A percentile compares a stretch with the other conserved stretches of the same genome.
phyloP scores from a whole-genome alignment of 2,113 vertebrate species.

The Hyla sarda region DNA sequence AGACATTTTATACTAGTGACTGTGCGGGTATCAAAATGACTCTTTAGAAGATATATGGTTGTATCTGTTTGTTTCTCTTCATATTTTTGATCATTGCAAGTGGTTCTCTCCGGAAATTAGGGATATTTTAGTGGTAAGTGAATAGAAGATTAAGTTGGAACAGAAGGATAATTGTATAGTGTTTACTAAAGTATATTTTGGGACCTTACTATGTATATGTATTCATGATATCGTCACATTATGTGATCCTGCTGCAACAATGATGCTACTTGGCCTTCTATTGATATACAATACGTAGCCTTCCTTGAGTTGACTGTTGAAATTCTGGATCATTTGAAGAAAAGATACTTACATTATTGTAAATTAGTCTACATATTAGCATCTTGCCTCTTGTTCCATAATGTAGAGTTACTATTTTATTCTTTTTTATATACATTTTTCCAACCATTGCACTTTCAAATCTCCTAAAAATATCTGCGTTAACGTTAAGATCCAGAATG shows the following conservation, averaged over 20 bases:
- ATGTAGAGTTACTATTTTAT: not conserved
- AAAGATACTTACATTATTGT: not conserved
- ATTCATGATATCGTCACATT: not conserved
- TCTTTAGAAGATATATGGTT: not conserved
- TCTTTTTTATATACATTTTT: conserved; percentile 65
- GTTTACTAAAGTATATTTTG: not conserved
- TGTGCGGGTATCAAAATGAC: no score
- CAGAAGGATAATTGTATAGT: no score
- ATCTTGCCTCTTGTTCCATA: not conserved
- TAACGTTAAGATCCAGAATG: conserved; percentile 81
- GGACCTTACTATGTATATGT: not conserved
- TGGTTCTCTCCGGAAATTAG: no score
- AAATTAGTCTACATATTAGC: not conserved
- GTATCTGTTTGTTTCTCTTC: not conserved
- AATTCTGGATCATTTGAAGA: no score
- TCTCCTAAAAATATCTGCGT: conserved; percentile 68
- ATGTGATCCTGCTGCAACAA: no score
- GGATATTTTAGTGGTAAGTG: not conserved
- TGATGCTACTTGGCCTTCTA: no score
- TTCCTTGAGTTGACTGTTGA: no score
- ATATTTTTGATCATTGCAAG: not conserved
- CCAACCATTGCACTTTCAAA: conserved; percentile 63
- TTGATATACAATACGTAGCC: no score
- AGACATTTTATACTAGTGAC: no score
- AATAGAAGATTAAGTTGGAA: not conserved